Evolutionary conservation across 2,113 vertebrate genomes (phyloP).

Genomic region (Catagonus wagneri): DNA sequence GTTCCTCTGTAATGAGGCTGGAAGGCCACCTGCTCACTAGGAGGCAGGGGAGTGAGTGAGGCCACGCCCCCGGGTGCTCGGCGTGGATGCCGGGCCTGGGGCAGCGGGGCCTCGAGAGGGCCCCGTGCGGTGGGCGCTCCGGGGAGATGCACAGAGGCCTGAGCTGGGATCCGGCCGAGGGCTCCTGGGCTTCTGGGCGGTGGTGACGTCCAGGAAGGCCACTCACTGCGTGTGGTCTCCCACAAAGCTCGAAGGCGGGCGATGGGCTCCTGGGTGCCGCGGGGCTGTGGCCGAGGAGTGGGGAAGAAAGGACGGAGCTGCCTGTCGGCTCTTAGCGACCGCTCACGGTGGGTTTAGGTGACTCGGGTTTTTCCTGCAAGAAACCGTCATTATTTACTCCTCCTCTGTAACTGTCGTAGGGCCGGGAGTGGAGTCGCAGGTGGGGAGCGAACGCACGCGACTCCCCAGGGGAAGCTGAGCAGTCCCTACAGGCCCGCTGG

Average conservation of each 20-base stretch:
- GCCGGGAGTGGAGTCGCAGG: no score
- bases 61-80: rapidly evolving
- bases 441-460: no score
- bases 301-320: neutral
- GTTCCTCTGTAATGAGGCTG: neutral
- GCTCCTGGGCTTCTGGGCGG: rapidly evolving
- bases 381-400: neutral
- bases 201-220: rapidly evolving
- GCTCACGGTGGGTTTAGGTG: neutral
- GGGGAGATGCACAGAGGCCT: rapidly evolving
- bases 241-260: neutral
- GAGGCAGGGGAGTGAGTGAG: neutral
- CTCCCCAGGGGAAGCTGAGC: neutral
- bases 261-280: neutral
- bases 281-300: neutral
- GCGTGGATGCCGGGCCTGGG: neutral
- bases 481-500: no score
- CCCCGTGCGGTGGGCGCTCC: rapidly evolving
- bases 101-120: no score
- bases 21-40: rapidly evolving
- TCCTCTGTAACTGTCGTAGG: no score
- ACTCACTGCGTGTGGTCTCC: neutral
- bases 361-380: neutral
- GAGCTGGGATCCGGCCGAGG: rapidly evolving
- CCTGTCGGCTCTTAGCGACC: no score